Evolutionary conservation across 64 coral and sea anemone genomes (phyloP).

Genomic region (Astreopora myriophthalma): DNA sequence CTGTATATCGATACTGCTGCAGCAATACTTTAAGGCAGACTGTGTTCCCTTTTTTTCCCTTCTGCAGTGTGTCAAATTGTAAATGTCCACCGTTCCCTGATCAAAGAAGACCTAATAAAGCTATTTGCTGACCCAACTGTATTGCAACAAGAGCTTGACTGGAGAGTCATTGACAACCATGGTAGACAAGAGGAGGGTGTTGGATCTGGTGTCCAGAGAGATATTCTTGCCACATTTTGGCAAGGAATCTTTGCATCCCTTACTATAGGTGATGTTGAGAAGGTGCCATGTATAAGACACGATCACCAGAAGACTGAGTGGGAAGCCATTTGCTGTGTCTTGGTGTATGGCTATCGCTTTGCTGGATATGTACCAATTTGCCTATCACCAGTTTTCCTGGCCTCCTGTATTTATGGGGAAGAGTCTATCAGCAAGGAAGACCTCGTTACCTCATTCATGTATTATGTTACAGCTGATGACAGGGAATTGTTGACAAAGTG

Average conservation of each 20-base stretch:
- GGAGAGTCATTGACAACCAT: constrained; percentile 59
- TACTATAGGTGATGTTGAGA: constrained; percentile 47
- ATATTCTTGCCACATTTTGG: constrained; percentile 55
- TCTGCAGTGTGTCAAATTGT: background rate
- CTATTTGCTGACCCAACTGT: constrained; percentile 64
- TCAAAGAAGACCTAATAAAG: constrained; percentile 77
- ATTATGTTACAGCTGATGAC: constrained; percentile 65
- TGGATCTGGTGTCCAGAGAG: constrained; percentile 51
- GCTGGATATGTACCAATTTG: constrained; percentile 62
- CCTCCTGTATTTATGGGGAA: constrained; percentile 64
- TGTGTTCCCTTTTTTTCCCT: constrained; percentile 1
- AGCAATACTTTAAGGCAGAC: constrained; percentile 14
- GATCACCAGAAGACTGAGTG: constrained; percentile 58
- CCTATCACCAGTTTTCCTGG: constrained; percentile 47
- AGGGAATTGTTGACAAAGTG: constrained; percentile 49
- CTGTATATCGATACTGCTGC: constrained; percentile 40
- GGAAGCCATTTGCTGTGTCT: constrained; percentile 39
- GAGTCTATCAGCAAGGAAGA: constrained; percentile 54
- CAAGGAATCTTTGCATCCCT: constrained; percentile 29
- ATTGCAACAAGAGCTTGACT: constrained; percentile 60
- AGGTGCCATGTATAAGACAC: constrained; percentile 56
- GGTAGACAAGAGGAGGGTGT: constrained; percentile 47
- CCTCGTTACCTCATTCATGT: constrained; percentile 52
- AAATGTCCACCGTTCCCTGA: constrained; percentile 57
- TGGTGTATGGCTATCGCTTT: constrained; percentile 58